Evolutionary conservation across 2,888 invertebrate genomes (phyloP).

Genomic region (Schrankia costaestrigalis): DNA sequence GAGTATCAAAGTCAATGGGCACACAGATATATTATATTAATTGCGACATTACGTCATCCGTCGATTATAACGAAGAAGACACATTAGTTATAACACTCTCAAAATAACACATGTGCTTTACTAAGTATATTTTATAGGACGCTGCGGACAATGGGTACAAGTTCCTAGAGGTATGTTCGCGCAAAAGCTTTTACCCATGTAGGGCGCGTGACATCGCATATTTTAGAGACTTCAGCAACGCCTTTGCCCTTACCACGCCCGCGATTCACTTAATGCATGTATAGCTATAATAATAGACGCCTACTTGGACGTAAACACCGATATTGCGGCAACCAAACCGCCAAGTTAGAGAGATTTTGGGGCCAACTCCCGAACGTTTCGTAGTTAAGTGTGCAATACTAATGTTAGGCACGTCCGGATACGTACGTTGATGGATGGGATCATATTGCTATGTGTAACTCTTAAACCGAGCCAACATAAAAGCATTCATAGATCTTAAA

Average conservation of each 20-base stretch:
- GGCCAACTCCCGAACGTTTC: slow-evolving; percentile 1
- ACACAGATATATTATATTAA: slow-evolving; percentile 4
- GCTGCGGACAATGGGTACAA: slow-evolving; percentile 19
- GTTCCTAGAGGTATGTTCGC: slow-evolving; percentile 16
- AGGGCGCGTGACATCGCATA: slow-evolving; percentile 35
- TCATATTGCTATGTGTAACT: too few relatives aligned
- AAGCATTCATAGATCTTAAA: too few relatives aligned
- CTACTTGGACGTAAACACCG: slow-evolving; percentile 19
- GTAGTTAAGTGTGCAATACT: slow-evolving; percentile 7
- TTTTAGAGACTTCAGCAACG: slow-evolving; percentile 25
- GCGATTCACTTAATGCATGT: slow-evolving; percentile 1
- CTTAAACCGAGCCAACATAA: too few relatives aligned
- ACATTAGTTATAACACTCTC: too few relatives aligned
- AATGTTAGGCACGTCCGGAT: neutral
- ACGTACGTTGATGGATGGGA: slow-evolving; percentile 1
- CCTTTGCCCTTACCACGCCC: slow-evolving; percentile 27
- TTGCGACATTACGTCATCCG: slow-evolving; percentile 9
- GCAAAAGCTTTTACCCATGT: slow-evolving; percentile 25
- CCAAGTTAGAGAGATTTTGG: slow-evolving; percentile 9
- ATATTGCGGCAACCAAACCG: slow-evolving; percentile 21
- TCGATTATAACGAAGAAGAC: slow-evolving; percentile 17
- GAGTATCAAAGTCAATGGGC: too few relatives aligned
- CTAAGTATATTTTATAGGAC: too few relatives aligned
- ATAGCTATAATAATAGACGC: slow-evolving; percentile 20
- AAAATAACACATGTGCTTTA: slow-evolving; percentile 16